Evolutionary conservation across 2,113 vertebrate genomes (phyloP).

Genomic region (Tringa solitaria): DNA sequence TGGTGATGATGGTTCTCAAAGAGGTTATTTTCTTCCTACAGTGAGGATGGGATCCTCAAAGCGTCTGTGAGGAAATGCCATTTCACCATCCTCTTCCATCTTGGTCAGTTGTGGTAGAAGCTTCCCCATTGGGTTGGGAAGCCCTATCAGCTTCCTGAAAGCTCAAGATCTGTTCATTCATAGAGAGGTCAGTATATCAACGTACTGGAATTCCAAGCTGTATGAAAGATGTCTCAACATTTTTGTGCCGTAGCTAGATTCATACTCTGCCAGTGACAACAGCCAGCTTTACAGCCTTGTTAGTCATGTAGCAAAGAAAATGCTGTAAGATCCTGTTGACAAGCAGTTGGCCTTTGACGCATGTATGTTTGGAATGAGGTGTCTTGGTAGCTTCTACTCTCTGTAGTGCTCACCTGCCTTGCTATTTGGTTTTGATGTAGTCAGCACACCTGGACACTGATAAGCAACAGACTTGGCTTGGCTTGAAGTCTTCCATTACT

Average conservation of each 20-base stretch:
- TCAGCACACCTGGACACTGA: not conserved
- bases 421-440: not conserved
- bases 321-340: not conserved
- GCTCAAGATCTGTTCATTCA: not conserved
- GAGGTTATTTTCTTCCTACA: slow-evolving; percentile 29
- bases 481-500: not conserved
- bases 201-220: not conserved
- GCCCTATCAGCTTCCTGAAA: not conserved
- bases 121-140: slow-evolving; percentile 3
- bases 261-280: not conserved
- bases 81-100: slow-evolving; percentile 20
- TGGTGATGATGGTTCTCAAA: not conserved
- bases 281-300: not conserved
- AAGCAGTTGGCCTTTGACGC: not conserved
- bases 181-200: slow-evolving; percentile 10
- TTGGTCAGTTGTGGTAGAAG: not conserved
- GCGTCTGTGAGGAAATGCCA: slow-evolving; percentile 5
- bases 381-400: not conserved
- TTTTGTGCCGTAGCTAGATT: not conserved
- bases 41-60: slow-evolving; percentile 29
- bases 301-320: not conserved
- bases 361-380: not conserved
- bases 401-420: not conserved
- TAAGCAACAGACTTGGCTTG: not conserved
- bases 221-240: not conserved